These are phyloP conservation scores for Noctua janthe DNA, from an alignment of 2,888 invertebrate species.

Conservation along the genomic window DNA sequence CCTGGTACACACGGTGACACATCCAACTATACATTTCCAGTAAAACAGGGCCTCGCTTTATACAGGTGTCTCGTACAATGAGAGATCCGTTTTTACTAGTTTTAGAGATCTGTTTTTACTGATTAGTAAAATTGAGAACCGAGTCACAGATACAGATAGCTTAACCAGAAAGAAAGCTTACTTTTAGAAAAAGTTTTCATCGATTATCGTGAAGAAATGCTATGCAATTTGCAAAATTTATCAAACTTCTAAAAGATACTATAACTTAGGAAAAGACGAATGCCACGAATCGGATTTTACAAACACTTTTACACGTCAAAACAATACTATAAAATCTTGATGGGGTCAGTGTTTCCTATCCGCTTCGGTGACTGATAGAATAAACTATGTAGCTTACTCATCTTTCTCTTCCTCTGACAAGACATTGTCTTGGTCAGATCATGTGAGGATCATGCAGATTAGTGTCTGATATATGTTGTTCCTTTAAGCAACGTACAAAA, in stretches of 20 bases:
- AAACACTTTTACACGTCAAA: background rate
- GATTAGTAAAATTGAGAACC: too few species aligned
- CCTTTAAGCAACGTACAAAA: background rate
- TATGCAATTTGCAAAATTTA: background rate
- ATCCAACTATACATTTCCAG: too few species aligned
- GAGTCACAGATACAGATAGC: background rate
- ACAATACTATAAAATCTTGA: background rate
- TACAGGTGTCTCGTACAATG: too few species aligned
- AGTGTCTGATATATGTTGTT: rapidly evolving
- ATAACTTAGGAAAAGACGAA: background rate
- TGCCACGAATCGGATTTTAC: background rate
- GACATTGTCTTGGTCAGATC: background rate
- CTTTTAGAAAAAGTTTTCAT: background rate
- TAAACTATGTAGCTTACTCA: background rate
- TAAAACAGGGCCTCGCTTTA: too few species aligned
- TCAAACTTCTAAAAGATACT: background rate
- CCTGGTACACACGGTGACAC: too few species aligned
- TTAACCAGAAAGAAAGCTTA: background rate
- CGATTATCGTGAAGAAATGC: background rate
- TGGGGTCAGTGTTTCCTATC: background rate
- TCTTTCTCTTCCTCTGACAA: background rate
- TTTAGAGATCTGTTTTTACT: too few species aligned
- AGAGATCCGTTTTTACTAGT: too few species aligned
- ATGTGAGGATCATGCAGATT: background rate
- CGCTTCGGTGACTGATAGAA: background rate